Percentiles rank a stretch among this genome's conserved stretches.
Evolutionary conservation across 1,140 invertebrate species (phyloP).

Genomic region (Tetraneura akinire): DNA sequence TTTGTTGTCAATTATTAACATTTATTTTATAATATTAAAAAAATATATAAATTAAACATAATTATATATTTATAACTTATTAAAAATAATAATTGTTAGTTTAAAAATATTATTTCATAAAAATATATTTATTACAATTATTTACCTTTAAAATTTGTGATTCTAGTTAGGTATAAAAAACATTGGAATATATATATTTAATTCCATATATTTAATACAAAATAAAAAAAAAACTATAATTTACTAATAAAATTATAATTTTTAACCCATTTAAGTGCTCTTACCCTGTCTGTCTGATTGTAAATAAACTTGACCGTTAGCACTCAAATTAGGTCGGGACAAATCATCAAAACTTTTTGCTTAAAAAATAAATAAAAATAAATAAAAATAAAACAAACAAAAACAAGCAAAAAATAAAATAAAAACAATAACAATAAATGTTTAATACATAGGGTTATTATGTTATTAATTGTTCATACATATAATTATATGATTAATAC

Average conservation of each 20-base stretch:
- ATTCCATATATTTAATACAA: not conserved
- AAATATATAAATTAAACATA: too few species aligned
- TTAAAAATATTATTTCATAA: too few species aligned
- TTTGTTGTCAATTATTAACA: too few species aligned
- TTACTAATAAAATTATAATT: not conserved
- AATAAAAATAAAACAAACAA: not conserved
- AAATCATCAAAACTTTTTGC: conserved; percentile 66
- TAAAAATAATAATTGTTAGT: too few species aligned
- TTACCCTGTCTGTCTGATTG: conserved; percentile 80
- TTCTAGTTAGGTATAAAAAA: too few species aligned
- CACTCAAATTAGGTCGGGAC: conserved; percentile 69
- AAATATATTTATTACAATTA: too few species aligned
- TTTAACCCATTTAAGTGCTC: conserved; percentile 59
- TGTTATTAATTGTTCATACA: not conserved
- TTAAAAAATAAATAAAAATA: conserved; percentile 52
- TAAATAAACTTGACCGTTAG: conserved; percentile 76
- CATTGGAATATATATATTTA: too few species aligned
- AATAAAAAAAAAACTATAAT: not conserved
- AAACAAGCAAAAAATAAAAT: conserved; percentile 4
- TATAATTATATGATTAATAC: conserved; percentile 61
- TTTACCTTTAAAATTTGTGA: too few species aligned
- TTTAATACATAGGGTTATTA: not conserved
- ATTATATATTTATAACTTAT: too few species aligned
- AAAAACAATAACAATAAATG: conserved; percentile 31
- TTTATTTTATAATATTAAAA: too few species aligned